phyloP scores from a whole-genome alignment of 30 jellyfish, hydroid and myxozoan species.

The Turritopsis dohrnii region DNA sequence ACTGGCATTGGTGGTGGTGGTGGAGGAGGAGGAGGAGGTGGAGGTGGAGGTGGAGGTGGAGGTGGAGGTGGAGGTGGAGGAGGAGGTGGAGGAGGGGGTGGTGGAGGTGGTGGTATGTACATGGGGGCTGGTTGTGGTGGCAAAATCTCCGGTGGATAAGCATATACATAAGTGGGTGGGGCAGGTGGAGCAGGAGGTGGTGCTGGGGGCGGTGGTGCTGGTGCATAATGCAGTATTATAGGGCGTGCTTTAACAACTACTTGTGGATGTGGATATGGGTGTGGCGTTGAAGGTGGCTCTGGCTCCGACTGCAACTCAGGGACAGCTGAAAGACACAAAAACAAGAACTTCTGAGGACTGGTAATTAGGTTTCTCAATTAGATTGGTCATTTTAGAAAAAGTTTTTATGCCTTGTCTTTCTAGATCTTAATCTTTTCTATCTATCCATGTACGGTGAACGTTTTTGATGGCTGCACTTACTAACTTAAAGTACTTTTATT shows the following conservation, averaged over 20 bases:
- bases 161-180: conserved; percentile 21
- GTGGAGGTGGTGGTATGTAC: conserved; percentile 54
- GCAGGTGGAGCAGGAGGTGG: conserved; percentile 34
- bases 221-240: conserved; percentile 13
- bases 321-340: background rate
- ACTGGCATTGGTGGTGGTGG: conserved; percentile 52
- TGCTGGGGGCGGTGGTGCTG: conserved; percentile 27
- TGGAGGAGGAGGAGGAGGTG: conserved; percentile 60
- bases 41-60: conserved; percentile 24
- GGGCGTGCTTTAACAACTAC: background rate
- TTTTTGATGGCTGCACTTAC: no score
- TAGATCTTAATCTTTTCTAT: no score
- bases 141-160: conserved; percentile 4
- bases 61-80: conserved; percentile 34
- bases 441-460: no score
- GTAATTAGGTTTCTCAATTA: no score
- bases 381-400: background rate
- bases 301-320: background rate
- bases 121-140: conserved; percentile 53
- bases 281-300: background rate
- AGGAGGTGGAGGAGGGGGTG: conserved; percentile 41
- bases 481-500: no score
- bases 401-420: no score
- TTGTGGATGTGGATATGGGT: conserved; percentile 21
- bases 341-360: no score